These are phyloP conservation scores for Adrianichthys oophorus DNA, from an alignment of 2,797 vertebrate species.

Conservation along the genomic window DNA sequence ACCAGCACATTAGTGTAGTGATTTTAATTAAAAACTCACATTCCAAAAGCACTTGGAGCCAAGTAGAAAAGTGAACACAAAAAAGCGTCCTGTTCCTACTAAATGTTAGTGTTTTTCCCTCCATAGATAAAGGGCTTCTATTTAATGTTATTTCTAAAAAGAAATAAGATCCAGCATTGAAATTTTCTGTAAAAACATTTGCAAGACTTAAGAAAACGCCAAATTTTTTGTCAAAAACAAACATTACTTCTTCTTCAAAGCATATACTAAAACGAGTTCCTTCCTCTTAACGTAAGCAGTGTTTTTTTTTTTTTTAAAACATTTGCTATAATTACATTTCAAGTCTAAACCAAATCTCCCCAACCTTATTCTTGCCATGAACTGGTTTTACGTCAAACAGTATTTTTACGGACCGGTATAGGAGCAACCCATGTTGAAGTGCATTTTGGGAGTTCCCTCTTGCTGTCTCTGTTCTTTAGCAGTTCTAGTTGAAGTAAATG, in stretches of 20 bases:
- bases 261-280: neutral
- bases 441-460: no score
- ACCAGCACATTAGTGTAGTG: constrained; percentile 49
- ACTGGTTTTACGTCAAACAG: no score
- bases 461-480: no score
- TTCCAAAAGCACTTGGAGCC: constrained; percentile 28
- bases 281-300: no score
- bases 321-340: no score
- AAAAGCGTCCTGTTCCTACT: constrained; percentile 20
- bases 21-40: constrained; percentile 12
- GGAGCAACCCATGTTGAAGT: no score
- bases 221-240: constrained; percentile 25
- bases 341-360: no score
- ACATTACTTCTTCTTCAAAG: constrained; percentile 14
- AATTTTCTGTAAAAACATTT: constrained; percentile 41
- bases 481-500: no score
- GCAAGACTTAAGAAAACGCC: constrained; percentile 39
- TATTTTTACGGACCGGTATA: no score
- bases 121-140: constrained; percentile 68
- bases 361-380: no score
- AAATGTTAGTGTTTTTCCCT: constrained; percentile 32
- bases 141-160: constrained; percentile 36
- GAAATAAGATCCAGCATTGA: constrained; percentile 14
- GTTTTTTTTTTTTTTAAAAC: no score
- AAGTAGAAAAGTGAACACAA: constrained; percentile 2